Evolutionary conservation across 2,113 vertebrate genomes (phyloP), one percentile per base, ranked within the genome.

Genomic region (Platycercus adscitus): DNA sequence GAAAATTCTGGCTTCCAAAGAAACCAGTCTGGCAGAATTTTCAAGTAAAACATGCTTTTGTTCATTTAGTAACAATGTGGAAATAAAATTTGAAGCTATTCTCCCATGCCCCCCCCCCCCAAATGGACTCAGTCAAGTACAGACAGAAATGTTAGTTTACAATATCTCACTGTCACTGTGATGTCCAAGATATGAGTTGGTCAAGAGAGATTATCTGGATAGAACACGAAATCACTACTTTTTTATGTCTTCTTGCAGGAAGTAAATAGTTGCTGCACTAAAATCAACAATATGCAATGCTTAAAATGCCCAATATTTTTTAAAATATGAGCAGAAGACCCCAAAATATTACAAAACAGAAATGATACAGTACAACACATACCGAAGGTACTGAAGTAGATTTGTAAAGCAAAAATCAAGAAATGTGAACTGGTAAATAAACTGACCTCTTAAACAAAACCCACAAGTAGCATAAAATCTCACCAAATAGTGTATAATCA

Each of bases 401-500:
- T 50, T 66, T 53, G 68, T 46, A 82, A 78, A 79, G 24, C 26
- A 72, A 92, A 91, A 86, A 68, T 43, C 11, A 81, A 49, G 20
- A 60, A 88, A 81, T 0, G 1, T 35, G 26, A 91, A 64, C 43
- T 86, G 60, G 39, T 10, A 89, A 91, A 78, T 29, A 73, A 73
- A 81, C 9, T 0, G 6, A 71, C 5, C 15, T 68, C 35, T 90
- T 55, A 61, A 70, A 75, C 13, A 55, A 93, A 90, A 52, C 0
- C 0, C 33, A 29, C 3, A 56, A 86, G 17, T 29, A 65, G 35
- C 13, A 82, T 13, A 52, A 98, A 82, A 87, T 69, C 99, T 99
- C 96, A 99, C 99, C 99, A 97, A 99, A 99, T 52, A 99, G 96
- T 3, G 99, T 99, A 87, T 99, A 99, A 95, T 99, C 99, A 84